A percentile compares a stretch with the other conserved stretches of the same genome.
Evolutionary conservation across 2,797 vertebrate genomes (phyloP).

Genomic region (Micropoecilia bifurca): DNA sequence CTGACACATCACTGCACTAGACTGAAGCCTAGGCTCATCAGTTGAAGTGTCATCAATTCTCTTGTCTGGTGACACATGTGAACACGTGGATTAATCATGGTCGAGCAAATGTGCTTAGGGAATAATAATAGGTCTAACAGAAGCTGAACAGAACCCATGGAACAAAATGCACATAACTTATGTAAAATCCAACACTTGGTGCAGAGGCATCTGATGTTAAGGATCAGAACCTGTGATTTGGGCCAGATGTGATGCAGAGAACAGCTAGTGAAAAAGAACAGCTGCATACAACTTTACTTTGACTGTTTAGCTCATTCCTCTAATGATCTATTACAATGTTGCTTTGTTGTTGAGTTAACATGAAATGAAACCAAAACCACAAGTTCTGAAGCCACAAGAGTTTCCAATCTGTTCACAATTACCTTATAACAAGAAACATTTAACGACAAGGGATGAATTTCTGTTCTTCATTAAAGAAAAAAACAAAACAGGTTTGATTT

Average conservation of each 20-base stretch:
- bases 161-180: neutral
- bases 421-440: neutral
- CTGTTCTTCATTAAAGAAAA: too few relatives aligned
- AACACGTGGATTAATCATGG: neutral
- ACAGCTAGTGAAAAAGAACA: neutral
- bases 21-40: neutral
- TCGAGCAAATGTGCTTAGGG: neutral
- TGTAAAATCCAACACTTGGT: neutral
- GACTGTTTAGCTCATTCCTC: neutral
- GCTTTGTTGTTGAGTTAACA: neutral
- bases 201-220: neutral
- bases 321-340: neutral
- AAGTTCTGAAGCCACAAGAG: neutral
- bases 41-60: neutral
- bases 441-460: too few relatives aligned
- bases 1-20: neutral
- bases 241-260: neutral
- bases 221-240: neutral
- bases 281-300: neutral
- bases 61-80: neutral
- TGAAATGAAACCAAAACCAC: slow-evolving; percentile 3
- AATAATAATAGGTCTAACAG: neutral
- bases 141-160: neutral
- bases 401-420: neutral
- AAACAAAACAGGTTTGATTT: too few relatives aligned